A percentile compares a stretch with the other conserved stretches of the same genome.
Conservation (phyloP, 2,113 vertebrate species). For the Hassar affinis region DNA sequence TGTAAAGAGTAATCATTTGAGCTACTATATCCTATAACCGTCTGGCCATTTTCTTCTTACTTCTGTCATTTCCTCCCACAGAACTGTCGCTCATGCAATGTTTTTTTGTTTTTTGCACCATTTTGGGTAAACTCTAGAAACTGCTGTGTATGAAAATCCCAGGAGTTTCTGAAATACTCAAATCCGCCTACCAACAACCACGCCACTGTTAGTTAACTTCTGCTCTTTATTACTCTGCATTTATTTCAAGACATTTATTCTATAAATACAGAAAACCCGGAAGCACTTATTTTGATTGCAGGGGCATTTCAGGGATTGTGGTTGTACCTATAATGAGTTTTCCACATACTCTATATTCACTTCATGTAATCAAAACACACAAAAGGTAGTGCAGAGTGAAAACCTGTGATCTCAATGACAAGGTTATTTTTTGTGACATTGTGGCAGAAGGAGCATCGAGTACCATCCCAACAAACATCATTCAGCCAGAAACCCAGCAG, state of each 20-base stretch:
- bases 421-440: not conserved
- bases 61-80: no score
- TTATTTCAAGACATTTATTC: not conserved
- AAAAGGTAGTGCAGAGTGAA: not conserved
- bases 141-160: no score
- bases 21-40: no score
- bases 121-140: no score
- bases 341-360: not conserved
- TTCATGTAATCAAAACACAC: not conserved
- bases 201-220: no score
- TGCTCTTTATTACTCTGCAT: no score
- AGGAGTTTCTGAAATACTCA: no score
- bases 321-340: not conserved
- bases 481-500: conserved; percentile 29
- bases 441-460: not conserved
- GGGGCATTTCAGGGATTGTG: not conserved
- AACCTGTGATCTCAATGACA: not conserved
- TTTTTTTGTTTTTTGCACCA: no score
- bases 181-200: no score
- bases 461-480: conserved; percentile 24
- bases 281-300: not conserved
- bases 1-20: no score
- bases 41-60: no score
- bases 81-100: no score
- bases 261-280: not conserved